Percentiles rank a stretch among this genome's conserved stretches.
Conservation (phyloP, 1,140 invertebrate species). For the Octopus bimaculoides region DNA sequence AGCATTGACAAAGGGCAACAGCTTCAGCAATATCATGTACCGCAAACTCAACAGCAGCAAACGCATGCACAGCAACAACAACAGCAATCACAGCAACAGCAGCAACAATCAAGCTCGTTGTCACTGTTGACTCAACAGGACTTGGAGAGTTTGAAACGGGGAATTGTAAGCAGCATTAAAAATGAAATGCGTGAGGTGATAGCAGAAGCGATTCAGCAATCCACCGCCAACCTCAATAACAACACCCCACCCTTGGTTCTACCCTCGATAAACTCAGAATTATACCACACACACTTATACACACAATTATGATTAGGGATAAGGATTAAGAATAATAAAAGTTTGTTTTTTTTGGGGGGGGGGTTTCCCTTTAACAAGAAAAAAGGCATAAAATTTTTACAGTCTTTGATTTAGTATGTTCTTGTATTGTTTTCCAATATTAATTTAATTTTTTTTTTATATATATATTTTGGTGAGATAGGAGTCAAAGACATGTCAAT, state of each 20-base stretch:
- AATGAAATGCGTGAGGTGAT: slow-evolving; percentile 48
- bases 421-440: neutral
- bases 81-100: slow-evolving; percentile 13
- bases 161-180: slow-evolving; percentile 48
- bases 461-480: neutral
- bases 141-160: slow-evolving; percentile 52
- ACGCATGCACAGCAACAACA: slow-evolving; percentile 13
- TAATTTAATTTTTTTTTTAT: neutral
- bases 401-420: neutral
- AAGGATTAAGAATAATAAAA: neutral
- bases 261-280: slow-evolving; percentile 40
- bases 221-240: slow-evolving; percentile 12
- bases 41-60: slow-evolving; percentile 5
- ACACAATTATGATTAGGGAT: slow-evolving; percentile 50
- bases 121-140: slow-evolving; percentile 37
- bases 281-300: slow-evolving; percentile 58
- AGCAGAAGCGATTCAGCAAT: slow-evolving; percentile 22
- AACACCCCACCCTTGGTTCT: slow-evolving; percentile 24
- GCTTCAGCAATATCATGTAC: slow-evolving; percentile 11
- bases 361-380: neutral
- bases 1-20: neutral
- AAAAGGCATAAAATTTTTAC: neutral
- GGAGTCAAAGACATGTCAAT: no score
- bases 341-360: neutral
- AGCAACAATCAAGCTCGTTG: slow-evolving; percentile 14